phyloP scores from a whole-genome alignment of 2,888 invertebrate species.

The Belgica antarctica region DNA sequence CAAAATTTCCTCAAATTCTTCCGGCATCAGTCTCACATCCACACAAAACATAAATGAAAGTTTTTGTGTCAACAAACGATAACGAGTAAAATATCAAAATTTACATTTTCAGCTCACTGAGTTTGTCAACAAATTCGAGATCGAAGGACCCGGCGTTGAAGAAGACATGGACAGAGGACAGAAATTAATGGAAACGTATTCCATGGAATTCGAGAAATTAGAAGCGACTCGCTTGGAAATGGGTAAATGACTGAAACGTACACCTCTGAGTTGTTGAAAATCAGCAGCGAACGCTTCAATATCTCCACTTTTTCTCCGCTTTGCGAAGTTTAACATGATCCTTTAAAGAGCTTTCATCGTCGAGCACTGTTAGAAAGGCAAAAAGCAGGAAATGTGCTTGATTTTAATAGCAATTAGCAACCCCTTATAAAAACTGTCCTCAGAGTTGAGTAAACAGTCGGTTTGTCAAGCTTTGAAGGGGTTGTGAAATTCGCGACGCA shows the following conservation, averaged over 20 bases:
- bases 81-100: too few species aligned
- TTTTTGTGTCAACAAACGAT: not conserved
- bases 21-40: too few species aligned
- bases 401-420: too few species aligned
- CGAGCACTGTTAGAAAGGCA: slow-evolving; percentile 3
- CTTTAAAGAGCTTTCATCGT: not conserved
- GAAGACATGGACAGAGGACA: slow-evolving; percentile 73
- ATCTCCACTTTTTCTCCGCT: not conserved
- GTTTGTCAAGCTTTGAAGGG: not conserved
- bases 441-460: too few species aligned
- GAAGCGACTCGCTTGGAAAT: slow-evolving; percentile 62
- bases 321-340: not conserved
- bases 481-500: not conserved
- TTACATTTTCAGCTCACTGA: slow-evolving; percentile 51
- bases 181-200: slow-evolving; percentile 62
- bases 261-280: not conserved
- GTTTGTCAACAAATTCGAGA: slow-evolving; percentile 72
- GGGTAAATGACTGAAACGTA: slow-evolving; percentile 46
- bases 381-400: not conserved
- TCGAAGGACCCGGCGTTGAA: slow-evolving; percentile 77
- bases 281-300: not conserved
- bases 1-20: too few species aligned
- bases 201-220: slow-evolving; percentile 62
- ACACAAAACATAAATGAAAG: not conserved
- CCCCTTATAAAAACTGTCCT: too few species aligned